These are phyloP conservation scores for Tinea trinotella DNA, from an alignment of 2,888 invertebrate species.

Conservation along the genomic window DNA sequence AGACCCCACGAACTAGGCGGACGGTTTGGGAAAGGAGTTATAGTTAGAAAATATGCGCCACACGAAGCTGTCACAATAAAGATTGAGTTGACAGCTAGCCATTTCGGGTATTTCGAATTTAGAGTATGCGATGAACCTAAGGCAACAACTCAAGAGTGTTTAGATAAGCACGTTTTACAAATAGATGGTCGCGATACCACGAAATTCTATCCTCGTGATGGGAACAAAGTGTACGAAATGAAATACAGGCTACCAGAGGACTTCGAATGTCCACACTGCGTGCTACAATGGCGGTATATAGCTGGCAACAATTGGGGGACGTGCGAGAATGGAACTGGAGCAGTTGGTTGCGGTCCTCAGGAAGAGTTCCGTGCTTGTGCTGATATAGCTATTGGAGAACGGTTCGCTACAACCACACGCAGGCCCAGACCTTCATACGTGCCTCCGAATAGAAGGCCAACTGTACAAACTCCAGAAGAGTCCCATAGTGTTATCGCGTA, in stretches of 20 bases:
- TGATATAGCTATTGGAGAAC: constrained; percentile 80
- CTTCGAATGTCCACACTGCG: constrained; percentile 84
- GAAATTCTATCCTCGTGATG: constrained; percentile 82
- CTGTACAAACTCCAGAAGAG: constrained; percentile 56
- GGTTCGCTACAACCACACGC: constrained; percentile 53
- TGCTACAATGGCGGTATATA: constrained; percentile 90
- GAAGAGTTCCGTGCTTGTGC: constrained; percentile 91
- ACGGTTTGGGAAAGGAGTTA: constrained; percentile 84
- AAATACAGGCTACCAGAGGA: constrained; percentile 75
- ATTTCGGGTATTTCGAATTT: constrained; percentile 90
- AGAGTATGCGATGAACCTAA: constrained; percentile 82
- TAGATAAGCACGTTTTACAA: constrained; percentile 79
- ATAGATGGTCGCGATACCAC: constrained; percentile 64
- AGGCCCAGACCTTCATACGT: constrained; percentile 59
- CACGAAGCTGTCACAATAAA: constrained; percentile 79
- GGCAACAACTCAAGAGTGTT: constrained; percentile 81
- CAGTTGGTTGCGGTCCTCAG: constrained; percentile 90
- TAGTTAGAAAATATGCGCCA: constrained; percentile 83
- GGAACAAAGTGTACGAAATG: constrained; percentile 85
- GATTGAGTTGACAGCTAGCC: constrained; percentile 90
- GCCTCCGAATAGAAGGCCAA: constrained; percentile 53
- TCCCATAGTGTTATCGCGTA: constrained; percentile 63
- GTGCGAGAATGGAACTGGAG: constrained; percentile 80
- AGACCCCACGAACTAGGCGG: constrained; percentile 88
- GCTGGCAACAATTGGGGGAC: constrained; percentile 90